Conservation (phyloP, 2,888 invertebrate genomes). For the Baccha elongata region DNA sequence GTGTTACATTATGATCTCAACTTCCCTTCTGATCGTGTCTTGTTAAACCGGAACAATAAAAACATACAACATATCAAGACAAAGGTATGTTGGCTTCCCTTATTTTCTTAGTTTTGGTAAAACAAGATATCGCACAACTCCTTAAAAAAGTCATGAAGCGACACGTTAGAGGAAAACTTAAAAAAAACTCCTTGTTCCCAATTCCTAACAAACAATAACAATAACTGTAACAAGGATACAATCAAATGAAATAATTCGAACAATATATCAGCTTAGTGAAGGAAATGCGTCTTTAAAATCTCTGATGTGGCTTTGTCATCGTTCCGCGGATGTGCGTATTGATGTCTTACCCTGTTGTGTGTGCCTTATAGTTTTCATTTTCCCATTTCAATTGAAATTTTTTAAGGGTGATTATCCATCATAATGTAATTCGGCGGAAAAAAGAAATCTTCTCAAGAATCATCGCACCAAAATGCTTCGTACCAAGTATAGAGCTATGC, state of each 20-base stretch:
- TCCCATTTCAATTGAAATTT: constrained; percentile 42
- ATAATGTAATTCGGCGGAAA: neutral
- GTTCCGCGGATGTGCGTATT: constrained; percentile 53
- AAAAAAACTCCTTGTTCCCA: neutral
- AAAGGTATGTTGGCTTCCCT: neutral
- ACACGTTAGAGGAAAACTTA: too few relatives aligned
- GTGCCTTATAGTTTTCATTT: constrained; percentile 28
- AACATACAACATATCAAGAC: neutral
- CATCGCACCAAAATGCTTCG: constrained; percentile 32
- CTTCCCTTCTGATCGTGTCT: constrained; percentile 17
- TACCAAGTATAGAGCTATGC: constrained; percentile 17
- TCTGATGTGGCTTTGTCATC: neutral
- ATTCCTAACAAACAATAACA: constrained; percentile 6
- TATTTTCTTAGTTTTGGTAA: neutral
- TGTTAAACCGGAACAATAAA: constrained; percentile 46
- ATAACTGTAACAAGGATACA: constrained; percentile 41
- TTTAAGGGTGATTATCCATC: constrained; percentile 52
- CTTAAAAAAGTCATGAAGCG: constrained; percentile 17
- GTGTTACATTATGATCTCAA: constrained; percentile 34
- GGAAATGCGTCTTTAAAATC: constrained; percentile 42
- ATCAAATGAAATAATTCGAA: constrained; percentile 41
- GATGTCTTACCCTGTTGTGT: constrained; percentile 67
- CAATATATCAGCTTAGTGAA: constrained; percentile 8
- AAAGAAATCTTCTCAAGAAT: constrained; percentile 43
- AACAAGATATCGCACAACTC: constrained; percentile 28